phyloP scores from a whole-genome alignment of 2,113 vertebrate species.

The Microtus oregoni region DNA sequence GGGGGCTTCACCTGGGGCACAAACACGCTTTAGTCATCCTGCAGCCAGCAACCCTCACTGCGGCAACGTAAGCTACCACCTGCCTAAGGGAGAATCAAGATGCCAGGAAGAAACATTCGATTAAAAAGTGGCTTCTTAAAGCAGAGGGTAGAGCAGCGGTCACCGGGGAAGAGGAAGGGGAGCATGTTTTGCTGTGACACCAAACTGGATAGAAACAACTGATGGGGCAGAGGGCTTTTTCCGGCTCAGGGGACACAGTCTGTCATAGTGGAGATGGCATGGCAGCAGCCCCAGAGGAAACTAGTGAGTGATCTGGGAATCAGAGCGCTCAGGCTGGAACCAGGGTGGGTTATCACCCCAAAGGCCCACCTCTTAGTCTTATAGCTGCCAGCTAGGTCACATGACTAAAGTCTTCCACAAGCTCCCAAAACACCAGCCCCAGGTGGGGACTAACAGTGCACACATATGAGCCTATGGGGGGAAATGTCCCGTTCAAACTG shows the following conservation, averaged over 20 bases:
- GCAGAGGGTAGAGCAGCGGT: neutral
- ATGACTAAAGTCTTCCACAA: neutral
- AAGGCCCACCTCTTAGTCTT: neutral
- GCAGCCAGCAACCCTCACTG: neutral
- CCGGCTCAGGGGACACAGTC: neutral
- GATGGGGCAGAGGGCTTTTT: neutral
- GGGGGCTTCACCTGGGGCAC: rapidly evolving
- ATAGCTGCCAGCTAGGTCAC: neutral
- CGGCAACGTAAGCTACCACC: neutral
- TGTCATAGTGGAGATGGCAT: neutral
- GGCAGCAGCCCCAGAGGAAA: no score
- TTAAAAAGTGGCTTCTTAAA: neutral
- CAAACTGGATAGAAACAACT: neutral
- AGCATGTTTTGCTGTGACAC: neutral
- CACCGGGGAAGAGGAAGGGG: neutral
- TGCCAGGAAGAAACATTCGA: neutral
- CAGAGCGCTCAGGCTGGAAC: neutral
- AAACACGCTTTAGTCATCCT: neutral
- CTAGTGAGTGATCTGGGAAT: neutral
- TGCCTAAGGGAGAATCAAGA: neutral
- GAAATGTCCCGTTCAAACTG: neutral
- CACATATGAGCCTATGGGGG: neutral
- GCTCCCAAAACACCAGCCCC: neutral
- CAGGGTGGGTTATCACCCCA: neutral
- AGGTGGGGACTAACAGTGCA: neutral